Percentiles rank a stretch among this genome's conserved stretches.
Evolutionary conservation across 2,113 vertebrate genomes (phyloP).

Genomic region (Pomatorhinus ruficollis): DNA sequence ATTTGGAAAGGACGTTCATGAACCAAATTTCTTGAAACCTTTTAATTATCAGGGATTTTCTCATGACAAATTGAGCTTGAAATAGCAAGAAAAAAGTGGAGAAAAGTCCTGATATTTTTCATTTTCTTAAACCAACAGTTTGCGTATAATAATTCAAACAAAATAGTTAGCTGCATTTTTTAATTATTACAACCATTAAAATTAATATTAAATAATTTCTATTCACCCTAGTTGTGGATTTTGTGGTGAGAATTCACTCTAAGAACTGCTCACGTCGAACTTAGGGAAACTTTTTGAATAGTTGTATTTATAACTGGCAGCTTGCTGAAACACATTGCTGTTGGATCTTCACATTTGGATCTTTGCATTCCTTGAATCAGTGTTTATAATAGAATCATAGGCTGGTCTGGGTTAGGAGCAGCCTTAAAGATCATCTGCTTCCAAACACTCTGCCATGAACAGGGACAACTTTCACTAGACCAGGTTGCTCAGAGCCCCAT

Average conservation of each 20-base stretch:
- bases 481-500: fast-evolving
- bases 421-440: background rate
- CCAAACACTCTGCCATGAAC: background rate
- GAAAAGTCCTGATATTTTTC: background rate
- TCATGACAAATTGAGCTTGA: background rate
- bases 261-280: background rate
- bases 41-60: background rate
- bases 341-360: background rate
- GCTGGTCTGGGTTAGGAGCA: background rate
- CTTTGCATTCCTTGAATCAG: background rate
- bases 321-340: background rate
- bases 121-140: background rate
- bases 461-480: background rate
- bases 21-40: background rate
- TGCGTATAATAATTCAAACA: background rate
- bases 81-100: background rate
- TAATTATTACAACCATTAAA: background rate
- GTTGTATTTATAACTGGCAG: background rate
- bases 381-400: background rate
- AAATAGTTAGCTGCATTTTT: background rate
- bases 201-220: background rate
- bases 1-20: background rate
- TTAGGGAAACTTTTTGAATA: background rate
- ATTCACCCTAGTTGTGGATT: background rate
- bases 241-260: background rate